Base-by-base conservation (phyloP, 2,113 vertebrate genomes). In the Laticauda laticaudata region DNA sequence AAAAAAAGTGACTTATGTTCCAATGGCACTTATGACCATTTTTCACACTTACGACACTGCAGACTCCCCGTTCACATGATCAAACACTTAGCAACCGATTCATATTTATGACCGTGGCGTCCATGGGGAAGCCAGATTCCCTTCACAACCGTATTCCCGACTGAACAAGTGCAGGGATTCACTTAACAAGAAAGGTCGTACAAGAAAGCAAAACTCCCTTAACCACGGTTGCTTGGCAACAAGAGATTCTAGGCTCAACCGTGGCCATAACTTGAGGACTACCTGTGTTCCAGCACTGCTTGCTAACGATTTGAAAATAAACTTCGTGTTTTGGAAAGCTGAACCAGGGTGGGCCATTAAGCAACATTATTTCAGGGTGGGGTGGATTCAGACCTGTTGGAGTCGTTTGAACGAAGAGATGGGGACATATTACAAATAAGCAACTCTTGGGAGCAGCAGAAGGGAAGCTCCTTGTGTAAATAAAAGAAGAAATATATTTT, bases 391-490 rank as follows among this genome's bases (percentile, higher is more conserved):
- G 24, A 53, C 5, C 45, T 4, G 45, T n/a, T 0, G 51, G 29
- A 54, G 53, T 55, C 6, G 4, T 88, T 55, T 34, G 29, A 18
- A 88, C 15, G 2, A 55, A 48, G 51, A 21, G 53, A 53, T 21
- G 51, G 29, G 5, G 51, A 88, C 29, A 0, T 18, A 48, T 48
- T 88, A 4, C 29, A 88, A 53, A 34, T 57, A 89, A 5, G 64
- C 64, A 69, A 24, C 29, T 56, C 8, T 34, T 43, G 34, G 75
- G 75, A 89, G n/a, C 56, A 26, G 56, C 88, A 26, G 11, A 11
- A 43, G 23, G 21, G 1, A 43, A 39, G 34, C 20, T 87, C 7
- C 29, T 3, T 0, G 0, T 26, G 86, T 0, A 91, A 6, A 2
- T 0, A 92, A 6, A 2, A 87, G 86, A 81, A 48, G 29, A 91